Evolutionary conservation across 2,797 vertebrate species (phyloP).

Genomic region (Macrochelys suwanniensis): DNA sequence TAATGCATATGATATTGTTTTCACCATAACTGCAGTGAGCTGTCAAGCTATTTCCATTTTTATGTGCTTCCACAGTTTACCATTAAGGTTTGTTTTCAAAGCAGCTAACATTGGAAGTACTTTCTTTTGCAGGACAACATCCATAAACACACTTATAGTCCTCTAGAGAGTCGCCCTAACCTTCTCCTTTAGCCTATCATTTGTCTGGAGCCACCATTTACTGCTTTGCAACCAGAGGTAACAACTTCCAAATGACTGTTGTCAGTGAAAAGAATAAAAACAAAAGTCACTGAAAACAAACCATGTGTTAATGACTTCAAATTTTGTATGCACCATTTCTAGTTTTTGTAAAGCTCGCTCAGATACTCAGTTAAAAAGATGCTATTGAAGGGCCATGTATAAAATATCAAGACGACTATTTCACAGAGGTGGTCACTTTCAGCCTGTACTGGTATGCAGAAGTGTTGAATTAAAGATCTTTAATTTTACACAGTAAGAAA

Average conservation of each 20-base stretch:
- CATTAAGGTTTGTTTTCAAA: not conserved
- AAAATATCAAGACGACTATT: not conserved
- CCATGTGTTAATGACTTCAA: not conserved
- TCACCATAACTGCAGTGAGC: fast-evolving
- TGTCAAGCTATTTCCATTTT: not conserved
- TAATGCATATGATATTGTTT: not conserved
- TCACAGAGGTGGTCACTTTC: not conserved
- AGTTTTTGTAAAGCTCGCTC: not conserved
- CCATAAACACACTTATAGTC: not conserved
- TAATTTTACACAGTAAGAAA: not conserved
- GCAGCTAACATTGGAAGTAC: not conserved
- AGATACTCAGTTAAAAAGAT: not conserved
- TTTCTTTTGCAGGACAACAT: not conserved
- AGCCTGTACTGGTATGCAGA: not conserved
- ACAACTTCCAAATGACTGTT: not conserved
- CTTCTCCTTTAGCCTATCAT: fast-evolving
- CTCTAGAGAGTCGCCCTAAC: not conserved
- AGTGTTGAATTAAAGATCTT: not conserved
- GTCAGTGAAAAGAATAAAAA: not conserved
- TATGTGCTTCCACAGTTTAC: fast-evolving
- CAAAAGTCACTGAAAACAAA: not conserved
- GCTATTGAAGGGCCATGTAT: not conserved
- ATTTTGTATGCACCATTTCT: fast-evolving
- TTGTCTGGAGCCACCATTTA: not conserved
- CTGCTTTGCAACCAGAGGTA: not conserved